phyloP scores from a whole-genome alignment of 2,797 vertebrate genomes.

The Scarus forsteni region DNA sequence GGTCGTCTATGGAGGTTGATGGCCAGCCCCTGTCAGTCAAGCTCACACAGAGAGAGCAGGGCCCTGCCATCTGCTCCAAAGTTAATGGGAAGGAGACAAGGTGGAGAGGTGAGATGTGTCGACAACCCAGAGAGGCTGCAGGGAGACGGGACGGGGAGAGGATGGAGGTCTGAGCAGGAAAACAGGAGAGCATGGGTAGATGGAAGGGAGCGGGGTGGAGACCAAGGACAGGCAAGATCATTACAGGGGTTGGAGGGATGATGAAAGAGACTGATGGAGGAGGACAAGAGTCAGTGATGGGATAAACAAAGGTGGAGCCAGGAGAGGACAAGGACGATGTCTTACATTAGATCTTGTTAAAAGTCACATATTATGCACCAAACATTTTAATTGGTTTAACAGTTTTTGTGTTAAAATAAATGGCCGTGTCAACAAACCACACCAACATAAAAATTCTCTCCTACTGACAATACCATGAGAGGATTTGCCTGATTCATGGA shows the following conservation, averaged over 20 bases:
- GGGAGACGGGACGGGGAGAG: conserved; percentile 44
- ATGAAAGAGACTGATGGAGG: conserved; percentile 67
- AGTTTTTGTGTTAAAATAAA: too few species aligned
- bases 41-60: conserved; percentile 92
- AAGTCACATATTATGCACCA: too few species aligned
- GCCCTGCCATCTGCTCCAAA: conserved; percentile 95
- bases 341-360: background rate
- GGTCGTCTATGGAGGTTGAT: conserved; percentile 91
- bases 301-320: conserved; percentile 39
- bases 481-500: too few species aligned
- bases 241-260: conserved; percentile 26
- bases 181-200: conserved; percentile 27
- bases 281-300: conserved; percentile 52
- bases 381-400: too few species aligned
- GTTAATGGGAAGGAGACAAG: conserved; percentile 91
- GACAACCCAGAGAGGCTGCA: conserved; percentile 60
- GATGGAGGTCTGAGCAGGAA: conserved; percentile 40
- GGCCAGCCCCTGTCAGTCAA: conserved; percentile 95
- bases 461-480: too few species aligned
- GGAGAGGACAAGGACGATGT: conserved; percentile 26
- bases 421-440: too few species aligned
- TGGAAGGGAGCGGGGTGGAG: conserved; percentile 25
- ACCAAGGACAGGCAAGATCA: conserved; percentile 53
- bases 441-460: too few species aligned
- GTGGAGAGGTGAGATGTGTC: conserved; percentile 78